Percentiles rank a stretch among this genome's conserved stretches.
Conservation (phyloP, 64 coral and sea anemone genomes). For the Actinia tenebrosa region DNA sequence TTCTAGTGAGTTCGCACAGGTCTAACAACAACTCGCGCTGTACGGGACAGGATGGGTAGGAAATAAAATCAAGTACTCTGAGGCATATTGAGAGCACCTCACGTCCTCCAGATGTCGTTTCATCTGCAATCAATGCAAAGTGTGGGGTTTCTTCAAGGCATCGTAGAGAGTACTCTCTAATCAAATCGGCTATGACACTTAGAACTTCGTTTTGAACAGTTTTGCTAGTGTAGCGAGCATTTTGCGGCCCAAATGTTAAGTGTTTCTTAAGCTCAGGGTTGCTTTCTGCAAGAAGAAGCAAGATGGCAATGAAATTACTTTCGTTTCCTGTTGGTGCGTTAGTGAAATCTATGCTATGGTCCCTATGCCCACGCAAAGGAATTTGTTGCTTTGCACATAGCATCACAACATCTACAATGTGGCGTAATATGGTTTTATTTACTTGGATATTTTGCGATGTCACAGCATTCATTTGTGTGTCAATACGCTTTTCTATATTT, state of each 20-base stretch:
- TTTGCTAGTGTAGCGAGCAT: conserved; percentile 34
- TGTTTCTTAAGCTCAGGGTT: conserved; percentile 9
- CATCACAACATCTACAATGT: neutral
- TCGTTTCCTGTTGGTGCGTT: neutral
- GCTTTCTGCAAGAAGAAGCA: conserved; percentile 20
- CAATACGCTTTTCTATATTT: conserved; percentile 26
- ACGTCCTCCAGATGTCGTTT: conserved; percentile 1
- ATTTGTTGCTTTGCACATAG: conserved; percentile 34
- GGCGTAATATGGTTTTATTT: conserved; percentile 1
- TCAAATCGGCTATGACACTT: neutral
- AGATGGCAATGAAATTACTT: conserved; percentile 26
- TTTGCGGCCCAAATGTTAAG: neutral
- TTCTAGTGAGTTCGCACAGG: conserved; percentile 51
- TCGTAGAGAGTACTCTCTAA: conserved; percentile 1
- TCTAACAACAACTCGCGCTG: conserved; percentile 37
- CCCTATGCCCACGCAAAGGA: conserved; percentile 18
- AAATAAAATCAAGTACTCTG: no score
- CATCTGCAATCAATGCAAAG: conserved; percentile 26
- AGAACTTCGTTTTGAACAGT: conserved; percentile 29
- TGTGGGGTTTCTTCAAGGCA: conserved; percentile 24
- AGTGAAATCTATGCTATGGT: conserved; percentile 11
- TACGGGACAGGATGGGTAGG: conserved; percentile 7
- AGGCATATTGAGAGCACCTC: neutral
- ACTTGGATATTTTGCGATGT: neutral
- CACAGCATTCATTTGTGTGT: conserved; percentile 18